phyloP scores from a whole-genome alignment of 1,140 invertebrate species.

The Camponotus floridanus region DNA sequence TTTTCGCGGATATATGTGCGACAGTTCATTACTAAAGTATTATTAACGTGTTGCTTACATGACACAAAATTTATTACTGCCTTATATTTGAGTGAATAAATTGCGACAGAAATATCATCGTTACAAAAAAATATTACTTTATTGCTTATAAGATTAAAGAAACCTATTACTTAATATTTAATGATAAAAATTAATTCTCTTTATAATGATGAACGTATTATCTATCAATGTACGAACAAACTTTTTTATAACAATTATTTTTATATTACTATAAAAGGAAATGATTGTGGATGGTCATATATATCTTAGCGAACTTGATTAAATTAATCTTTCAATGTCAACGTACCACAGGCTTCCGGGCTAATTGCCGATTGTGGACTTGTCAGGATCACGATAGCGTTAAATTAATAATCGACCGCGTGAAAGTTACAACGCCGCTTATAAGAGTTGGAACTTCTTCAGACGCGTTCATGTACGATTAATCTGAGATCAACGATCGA shows the following conservation, averaged over 20 bases:
- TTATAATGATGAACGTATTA: neutral
- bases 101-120: slow-evolving; percentile 9
- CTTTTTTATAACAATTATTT: neutral
- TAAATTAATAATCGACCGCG: slow-evolving; percentile 51
- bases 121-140: neutral
- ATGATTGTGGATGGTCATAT: neutral
- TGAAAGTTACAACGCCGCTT: slow-evolving; percentile 28
- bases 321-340: slow-evolving; percentile 9
- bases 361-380: slow-evolving; percentile 41
- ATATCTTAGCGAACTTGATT: neutral
- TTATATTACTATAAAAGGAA: neutral
- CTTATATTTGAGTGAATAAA: slow-evolving; percentile 24
- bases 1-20: slow-evolving; percentile 7
- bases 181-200: slow-evolving; percentile 7
- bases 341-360: neutral
- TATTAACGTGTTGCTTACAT: slow-evolving; percentile 2
- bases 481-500: slow-evolving; percentile 17
- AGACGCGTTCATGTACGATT: slow-evolving; percentile 31
- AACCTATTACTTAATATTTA: slow-evolving; percentile 3
- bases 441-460: slow-evolving; percentile 10
- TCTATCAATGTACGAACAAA: neutral
- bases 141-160: slow-evolving; percentile 35
- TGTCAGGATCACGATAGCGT: neutral
- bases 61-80: slow-evolving; percentile 15
- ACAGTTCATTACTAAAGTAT: neutral